Evolutionary conservation across 2,113 vertebrate genomes (phyloP).

Genomic region (Cyanistes caeruleus): DNA sequence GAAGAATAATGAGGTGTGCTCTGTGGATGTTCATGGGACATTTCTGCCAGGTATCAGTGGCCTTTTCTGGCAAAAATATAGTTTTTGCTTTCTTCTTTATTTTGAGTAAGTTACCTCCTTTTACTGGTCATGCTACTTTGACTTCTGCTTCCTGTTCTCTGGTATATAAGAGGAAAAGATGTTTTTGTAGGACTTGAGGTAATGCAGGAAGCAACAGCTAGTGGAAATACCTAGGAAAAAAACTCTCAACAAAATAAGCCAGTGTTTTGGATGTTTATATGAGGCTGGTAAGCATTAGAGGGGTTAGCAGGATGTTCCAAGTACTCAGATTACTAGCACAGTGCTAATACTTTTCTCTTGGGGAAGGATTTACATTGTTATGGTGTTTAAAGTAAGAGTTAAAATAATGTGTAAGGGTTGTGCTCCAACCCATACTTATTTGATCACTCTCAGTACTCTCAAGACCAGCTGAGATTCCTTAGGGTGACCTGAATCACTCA

Average conservation of each 20-base stretch:
- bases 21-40: background rate
- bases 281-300: background rate
- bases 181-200: background rate
- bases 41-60: background rate
- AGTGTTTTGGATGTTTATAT: background rate
- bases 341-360: background rate
- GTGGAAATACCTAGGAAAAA: background rate
- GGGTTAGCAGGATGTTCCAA: background rate
- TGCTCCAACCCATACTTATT: background rate
- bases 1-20: background rate
- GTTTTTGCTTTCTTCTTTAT: background rate
- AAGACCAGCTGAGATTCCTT: background rate
- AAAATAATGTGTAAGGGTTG: background rate
- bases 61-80: background rate
- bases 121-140: background rate
- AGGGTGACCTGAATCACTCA: background rate
- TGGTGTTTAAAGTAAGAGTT: background rate
- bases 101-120: background rate
- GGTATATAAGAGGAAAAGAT: background rate
- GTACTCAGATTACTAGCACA: background rate
- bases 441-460: background rate
- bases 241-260: background rate
- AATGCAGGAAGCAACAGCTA: background rate
- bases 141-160: background rate
- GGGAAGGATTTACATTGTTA: background rate